phyloP scores from a whole-genome alignment of 2,888 invertebrate genomes.

The Xylota segnis region DNA sequence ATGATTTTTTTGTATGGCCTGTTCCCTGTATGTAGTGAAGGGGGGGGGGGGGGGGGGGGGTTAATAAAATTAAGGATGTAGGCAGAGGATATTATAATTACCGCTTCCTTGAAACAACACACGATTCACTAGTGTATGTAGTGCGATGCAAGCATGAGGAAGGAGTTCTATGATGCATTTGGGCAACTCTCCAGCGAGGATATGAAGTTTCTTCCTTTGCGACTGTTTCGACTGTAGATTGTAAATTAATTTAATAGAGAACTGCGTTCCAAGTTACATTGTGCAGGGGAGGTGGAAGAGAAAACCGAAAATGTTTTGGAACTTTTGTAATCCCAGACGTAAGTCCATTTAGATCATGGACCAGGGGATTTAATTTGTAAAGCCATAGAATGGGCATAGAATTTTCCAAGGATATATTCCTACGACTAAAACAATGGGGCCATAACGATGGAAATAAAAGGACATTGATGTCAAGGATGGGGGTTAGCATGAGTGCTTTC shows the following conservation, averaged over 20 bases:
- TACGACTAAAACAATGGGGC: slow-evolving; percentile 7
- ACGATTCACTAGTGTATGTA: slow-evolving; percentile 41
- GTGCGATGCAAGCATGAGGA: slow-evolving; percentile 10
- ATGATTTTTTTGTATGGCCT: slow-evolving; percentile 34
- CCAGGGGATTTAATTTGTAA: slow-evolving; percentile 29
- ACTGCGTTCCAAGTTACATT: background rate
- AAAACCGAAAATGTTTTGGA: slow-evolving; percentile 40
- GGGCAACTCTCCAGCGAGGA: slow-evolving; percentile 24
- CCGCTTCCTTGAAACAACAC: slow-evolving; percentile 41
- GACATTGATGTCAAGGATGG: background rate
- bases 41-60: slow-evolving; percentile 44
- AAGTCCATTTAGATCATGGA: slow-evolving; percentile 38
- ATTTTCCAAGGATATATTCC: slow-evolving; percentile 23
- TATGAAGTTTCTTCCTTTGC: slow-evolving; percentile 21
- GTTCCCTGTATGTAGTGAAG: background rate
- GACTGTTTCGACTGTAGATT: slow-evolving; percentile 34
- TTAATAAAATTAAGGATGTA: slow-evolving; percentile 68
- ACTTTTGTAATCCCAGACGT: slow-evolving; percentile 49
- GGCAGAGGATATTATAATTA: slow-evolving; percentile 63
- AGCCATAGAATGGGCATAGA: slow-evolving; percentile 10
- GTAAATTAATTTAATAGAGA: slow-evolving; percentile 36
- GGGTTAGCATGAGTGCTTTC: background rate
- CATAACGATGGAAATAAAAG: slow-evolving; percentile 1
- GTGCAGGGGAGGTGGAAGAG: background rate
- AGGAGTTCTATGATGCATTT: slow-evolving; percentile 39